phyloP scores from a whole-genome alignment of 1,140 invertebrate genomes.

The Platyscapa corneri region DNA sequence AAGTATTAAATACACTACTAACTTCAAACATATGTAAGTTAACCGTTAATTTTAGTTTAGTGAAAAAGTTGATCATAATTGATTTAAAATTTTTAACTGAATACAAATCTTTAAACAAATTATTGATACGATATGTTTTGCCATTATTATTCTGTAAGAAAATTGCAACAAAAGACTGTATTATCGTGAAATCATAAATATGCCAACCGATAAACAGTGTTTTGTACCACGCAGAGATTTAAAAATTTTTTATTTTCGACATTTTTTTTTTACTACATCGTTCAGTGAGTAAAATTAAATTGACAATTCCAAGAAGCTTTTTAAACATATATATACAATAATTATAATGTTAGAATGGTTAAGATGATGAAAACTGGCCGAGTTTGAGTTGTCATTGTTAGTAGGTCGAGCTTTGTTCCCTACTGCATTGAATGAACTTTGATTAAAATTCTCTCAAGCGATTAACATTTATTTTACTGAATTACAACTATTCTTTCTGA shows the following conservation, averaged over 20 bases:
- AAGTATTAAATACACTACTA: background rate
- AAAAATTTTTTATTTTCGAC: slow-evolving; percentile 1
- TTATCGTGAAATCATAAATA: background rate
- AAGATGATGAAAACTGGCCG: slow-evolving; percentile 56
- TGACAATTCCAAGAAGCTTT: too few species aligned
- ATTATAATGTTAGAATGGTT: background rate
- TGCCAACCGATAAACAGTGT: background rate
- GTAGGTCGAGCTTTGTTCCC: slow-evolving; percentile 67
- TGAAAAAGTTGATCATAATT: background rate
- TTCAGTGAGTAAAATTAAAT: background rate
- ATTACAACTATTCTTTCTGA: background rate
- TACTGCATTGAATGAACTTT: slow-evolving; percentile 57
- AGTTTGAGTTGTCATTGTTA: slow-evolving; percentile 61
- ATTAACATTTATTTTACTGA: slow-evolving; percentile 56
- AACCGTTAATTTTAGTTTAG: background rate
- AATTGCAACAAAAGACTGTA: background rate
- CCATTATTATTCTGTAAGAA: slow-evolving; percentile 1
- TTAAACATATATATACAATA: background rate
- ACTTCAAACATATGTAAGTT: background rate
- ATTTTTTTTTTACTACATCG: background rate
- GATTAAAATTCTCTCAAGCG: slow-evolving; percentile 66
- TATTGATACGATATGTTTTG: background rate
- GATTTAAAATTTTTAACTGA: background rate
- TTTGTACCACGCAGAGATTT: background rate
- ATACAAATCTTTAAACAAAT: background rate